These are phyloP conservation scores for Diplazon laetatorius DNA, from an alignment of 2,888 invertebrate genomes.

Conservation along the genomic window DNA sequence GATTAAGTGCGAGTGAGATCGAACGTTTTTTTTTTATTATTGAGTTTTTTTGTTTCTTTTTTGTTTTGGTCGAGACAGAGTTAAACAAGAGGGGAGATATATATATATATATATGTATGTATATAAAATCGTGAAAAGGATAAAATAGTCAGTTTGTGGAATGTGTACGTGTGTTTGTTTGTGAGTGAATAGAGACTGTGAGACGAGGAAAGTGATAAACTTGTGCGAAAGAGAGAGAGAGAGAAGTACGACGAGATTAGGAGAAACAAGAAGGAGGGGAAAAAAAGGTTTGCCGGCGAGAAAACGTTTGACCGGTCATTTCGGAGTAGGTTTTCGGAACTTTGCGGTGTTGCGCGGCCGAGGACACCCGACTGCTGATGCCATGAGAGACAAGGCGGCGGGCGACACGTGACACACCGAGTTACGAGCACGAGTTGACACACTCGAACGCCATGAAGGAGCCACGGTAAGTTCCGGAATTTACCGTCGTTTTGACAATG, in stretches of 20 bases:
- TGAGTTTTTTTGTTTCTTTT: no score
- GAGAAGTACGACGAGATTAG: neutral
- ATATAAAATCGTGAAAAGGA: no score
- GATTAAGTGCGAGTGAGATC: constrained; percentile 31
- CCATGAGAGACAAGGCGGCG: constrained; percentile 74
- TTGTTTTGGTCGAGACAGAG: constrained; percentile 25
- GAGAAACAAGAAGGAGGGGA: neutral
- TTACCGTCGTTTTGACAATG: constrained; percentile 21
- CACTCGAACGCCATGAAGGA: constrained; percentile 75
- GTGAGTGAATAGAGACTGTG: no score
- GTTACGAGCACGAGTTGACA: constrained; percentile 67
- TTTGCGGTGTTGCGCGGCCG: constrained; percentile 34
- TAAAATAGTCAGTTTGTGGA: no score
- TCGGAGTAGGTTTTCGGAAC: constrained; percentile 8
- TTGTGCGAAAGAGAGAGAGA: constrained; percentile 42
- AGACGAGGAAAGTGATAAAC: no score
- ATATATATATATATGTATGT: no score
- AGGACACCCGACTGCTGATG: constrained; percentile 66
- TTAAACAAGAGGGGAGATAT: no score
- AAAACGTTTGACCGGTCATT: constrained; percentile 1
- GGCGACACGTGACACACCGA: constrained; percentile 76
- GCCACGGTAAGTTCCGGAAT: constrained; percentile 75
- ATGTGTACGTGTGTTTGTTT: no score
- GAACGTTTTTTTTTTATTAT: no score
- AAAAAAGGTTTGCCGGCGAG: neutral